Percentiles rank a stretch among this genome's conserved stretches.
phyloP scores from a whole-genome alignment of 2,888 invertebrate genomes.

The Leptodirus hochenwartii region DNA sequence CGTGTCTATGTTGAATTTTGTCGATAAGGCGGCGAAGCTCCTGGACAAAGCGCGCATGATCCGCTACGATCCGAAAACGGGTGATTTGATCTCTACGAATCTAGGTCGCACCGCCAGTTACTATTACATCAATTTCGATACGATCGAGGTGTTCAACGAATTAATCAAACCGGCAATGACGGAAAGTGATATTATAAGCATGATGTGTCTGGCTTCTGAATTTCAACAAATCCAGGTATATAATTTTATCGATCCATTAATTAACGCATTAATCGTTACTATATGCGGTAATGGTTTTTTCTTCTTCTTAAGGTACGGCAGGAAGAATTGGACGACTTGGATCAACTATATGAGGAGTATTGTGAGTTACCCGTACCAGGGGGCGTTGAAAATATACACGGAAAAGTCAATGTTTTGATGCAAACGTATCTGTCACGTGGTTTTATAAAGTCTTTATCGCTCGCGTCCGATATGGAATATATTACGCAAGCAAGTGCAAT shows the following conservation, averaged over 20 bases:
- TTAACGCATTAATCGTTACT: constrained; percentile 6
- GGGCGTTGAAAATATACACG: constrained; percentile 71
- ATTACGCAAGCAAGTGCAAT: constrained; percentile 53
- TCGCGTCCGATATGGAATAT: constrained; percentile 77
- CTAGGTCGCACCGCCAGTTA: constrained; percentile 93
- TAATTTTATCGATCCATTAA: constrained; percentile 4
- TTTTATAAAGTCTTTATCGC: constrained; percentile 62
- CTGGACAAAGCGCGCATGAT: constrained; percentile 91
- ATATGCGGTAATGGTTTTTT: constrained; percentile 1
- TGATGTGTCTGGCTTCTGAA: constrained; percentile 85
- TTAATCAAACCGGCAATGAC: constrained; percentile 64
- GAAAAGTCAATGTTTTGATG: constrained; percentile 89
- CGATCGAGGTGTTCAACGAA: constrained; percentile 84
- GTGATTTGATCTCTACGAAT: constrained; percentile 66
- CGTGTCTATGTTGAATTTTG: constrained; percentile 55
- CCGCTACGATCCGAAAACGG: constrained; percentile 56
- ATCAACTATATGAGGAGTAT: constrained; percentile 48
- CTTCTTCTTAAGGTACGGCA: constrained; percentile 52
- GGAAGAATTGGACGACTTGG: constrained; percentile 85
- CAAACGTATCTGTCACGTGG: constrained; percentile 78
- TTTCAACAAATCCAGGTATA: constrained; percentile 75
- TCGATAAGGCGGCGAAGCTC: constrained; percentile 61
- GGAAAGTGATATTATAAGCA: constrained; percentile 68
- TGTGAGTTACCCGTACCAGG: constrained; percentile 67
- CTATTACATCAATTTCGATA: constrained; percentile 93